Percentiles rank a stretch among this genome's conserved stretches.
These are phyloP conservation scores for Perca schrenkii DNA, from an alignment of 2,113 vertebrate genomes.

Conservation along the genomic window DNA sequence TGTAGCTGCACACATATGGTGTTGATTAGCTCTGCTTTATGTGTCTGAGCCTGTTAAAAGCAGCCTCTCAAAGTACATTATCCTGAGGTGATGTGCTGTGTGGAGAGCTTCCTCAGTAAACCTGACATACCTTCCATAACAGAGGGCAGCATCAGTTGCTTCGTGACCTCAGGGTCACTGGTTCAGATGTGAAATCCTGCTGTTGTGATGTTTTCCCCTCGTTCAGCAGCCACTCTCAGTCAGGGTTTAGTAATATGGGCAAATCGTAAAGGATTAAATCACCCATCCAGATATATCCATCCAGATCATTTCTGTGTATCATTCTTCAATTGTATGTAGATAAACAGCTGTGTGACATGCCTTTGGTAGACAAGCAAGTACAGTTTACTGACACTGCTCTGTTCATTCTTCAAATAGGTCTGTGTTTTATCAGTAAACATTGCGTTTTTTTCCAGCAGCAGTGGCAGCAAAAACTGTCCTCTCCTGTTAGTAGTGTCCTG, in stretches of 20 bases:
- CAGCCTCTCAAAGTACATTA: background rate
- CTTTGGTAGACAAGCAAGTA: no score
- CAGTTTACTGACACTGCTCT: no score
- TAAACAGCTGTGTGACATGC: no score
- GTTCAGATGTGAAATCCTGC: background rate
- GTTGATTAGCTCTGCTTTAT: constrained; percentile 19
- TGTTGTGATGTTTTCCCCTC: background rate
- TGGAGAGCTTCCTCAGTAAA: constrained; percentile 1
- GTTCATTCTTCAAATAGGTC: no score
- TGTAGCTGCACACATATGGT: constrained; percentile 43
- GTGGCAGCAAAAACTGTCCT: no score
- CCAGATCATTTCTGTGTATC: background rate
- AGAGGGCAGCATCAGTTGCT: background rate
- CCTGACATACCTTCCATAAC: background rate
- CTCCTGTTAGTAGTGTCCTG: no score
- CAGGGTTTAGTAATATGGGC: no score
- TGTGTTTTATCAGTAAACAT: no score
- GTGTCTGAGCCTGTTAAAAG: constrained; percentile 20
- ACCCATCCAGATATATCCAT: no score
- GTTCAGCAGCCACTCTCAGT: background rate
- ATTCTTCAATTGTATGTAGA: background rate
- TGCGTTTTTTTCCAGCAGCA: no score
- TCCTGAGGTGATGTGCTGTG: background rate
- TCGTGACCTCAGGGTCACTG: constrained; percentile 3
- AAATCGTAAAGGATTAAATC: background rate